Conservation (phyloP, 2,113 vertebrate genomes). For the Pachypanchax playfairii region DNA sequence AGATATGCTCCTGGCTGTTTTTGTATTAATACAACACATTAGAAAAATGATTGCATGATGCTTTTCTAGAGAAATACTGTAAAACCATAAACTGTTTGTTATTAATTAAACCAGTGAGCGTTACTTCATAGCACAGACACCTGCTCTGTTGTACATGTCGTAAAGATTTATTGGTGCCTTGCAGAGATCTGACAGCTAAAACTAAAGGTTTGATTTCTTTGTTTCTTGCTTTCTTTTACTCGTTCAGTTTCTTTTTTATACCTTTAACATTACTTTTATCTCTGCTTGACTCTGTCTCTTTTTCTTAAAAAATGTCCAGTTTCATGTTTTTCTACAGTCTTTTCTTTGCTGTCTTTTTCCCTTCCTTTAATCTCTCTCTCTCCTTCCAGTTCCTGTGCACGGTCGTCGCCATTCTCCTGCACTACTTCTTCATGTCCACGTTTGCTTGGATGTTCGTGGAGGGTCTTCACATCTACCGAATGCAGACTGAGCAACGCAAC, state of each 20-base stretch:
- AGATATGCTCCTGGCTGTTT: too few relatives aligned
- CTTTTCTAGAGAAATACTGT: too few relatives aligned
- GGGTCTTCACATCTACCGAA: constrained; percentile 95
- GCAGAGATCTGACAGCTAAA: too few relatives aligned
- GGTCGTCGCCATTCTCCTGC: constrained; percentile 93
- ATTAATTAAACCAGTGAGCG: too few relatives aligned
- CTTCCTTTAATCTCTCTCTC: not conserved
- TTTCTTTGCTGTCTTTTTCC: not conserved
- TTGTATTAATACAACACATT: too few relatives aligned
- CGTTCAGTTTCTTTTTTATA: too few relatives aligned
- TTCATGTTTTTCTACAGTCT: not conserved
- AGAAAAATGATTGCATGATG: too few relatives aligned
- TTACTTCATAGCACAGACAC: too few relatives aligned
- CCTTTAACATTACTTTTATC: not conserved
- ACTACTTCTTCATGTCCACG: constrained; percentile 97
- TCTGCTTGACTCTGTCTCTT: not conserved
- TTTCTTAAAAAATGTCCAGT: not conserved
- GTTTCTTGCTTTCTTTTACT: not conserved
- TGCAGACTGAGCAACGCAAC: constrained; percentile 95
- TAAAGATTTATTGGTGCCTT: too few relatives aligned
- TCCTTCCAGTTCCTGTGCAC: constrained; percentile 90
- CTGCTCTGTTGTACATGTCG: too few relatives aligned
- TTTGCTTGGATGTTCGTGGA: constrained; percentile 97
- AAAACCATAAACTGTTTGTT: too few relatives aligned
- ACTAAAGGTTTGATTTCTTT: too few relatives aligned